phyloP scores from a whole-genome alignment of 2,888 invertebrate genomes.

The Criorhina ranunculi region DNA sequence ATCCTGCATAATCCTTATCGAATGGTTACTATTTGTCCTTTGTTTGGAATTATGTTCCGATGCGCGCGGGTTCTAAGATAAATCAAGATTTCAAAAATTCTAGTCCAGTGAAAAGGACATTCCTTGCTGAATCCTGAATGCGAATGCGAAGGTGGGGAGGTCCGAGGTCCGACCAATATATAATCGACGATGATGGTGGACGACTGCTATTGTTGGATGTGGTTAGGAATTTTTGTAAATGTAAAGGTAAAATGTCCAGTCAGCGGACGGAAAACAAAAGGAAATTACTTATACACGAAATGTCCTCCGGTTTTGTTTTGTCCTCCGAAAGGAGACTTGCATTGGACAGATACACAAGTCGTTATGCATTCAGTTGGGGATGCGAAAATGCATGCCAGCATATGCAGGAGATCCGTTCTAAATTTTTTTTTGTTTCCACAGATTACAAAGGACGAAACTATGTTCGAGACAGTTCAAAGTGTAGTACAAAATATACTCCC shows the following conservation, averaged over 20 bases:
- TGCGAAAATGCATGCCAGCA: conserved; percentile 63
- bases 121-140: conserved; percentile 20
- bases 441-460: conserved; percentile 76
- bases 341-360: conserved; percentile 75
- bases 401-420: conserved; percentile 49
- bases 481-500: conserved; percentile 48
- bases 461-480: conserved; percentile 76
- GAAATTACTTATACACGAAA: conserved; percentile 61
- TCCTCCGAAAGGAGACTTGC: conserved; percentile 59
- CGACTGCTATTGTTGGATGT: conserved; percentile 36
- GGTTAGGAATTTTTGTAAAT: conserved; percentile 59
- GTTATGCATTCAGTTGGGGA: conserved; percentile 66
- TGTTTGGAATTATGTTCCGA: conserved; percentile 11
- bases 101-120: conserved; percentile 56
- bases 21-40: conserved; percentile 61
- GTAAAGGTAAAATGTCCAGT: conserved; percentile 74
- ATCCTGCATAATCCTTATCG: conserved; percentile 46
- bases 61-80: conserved; percentile 46
- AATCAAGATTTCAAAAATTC: conserved; percentile 53
- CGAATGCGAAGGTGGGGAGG: background rate
- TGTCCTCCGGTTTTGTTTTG: conserved; percentile 60
- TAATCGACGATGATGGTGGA: background rate
- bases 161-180: background rate
- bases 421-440: conserved; percentile 62
- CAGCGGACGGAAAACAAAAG: conserved; percentile 70